A percentile compares a stretch with the other conserved stretches of the same genome.
Conservation (phyloP, 2,797 vertebrate species). For the Alauda arvensis region DNA sequence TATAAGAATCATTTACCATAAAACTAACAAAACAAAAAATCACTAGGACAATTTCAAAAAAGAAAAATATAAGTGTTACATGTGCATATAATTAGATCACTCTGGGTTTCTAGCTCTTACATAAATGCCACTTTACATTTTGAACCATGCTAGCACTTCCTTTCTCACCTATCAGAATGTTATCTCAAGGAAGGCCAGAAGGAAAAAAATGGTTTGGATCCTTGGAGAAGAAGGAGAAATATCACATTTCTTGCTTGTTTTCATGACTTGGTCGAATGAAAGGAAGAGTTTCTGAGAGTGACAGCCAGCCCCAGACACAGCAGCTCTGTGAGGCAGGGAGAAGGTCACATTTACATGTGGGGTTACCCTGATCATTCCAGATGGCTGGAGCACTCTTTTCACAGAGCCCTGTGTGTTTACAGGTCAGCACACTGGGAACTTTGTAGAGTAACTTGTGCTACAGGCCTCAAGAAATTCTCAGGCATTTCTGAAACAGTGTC, state of each 20-base stretch:
- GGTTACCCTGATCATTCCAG: slow-evolving; percentile 62
- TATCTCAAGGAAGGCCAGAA: neutral
- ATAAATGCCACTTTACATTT: slow-evolving; percentile 15
- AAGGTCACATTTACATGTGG: slow-evolving; percentile 67
- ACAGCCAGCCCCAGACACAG: slow-evolving; percentile 47
- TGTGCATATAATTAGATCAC: slow-evolving; percentile 12
- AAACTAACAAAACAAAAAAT: neutral
- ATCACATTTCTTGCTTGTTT: slow-evolving; percentile 37
- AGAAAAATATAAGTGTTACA: neutral
- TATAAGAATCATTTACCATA: neutral
- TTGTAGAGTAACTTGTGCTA: slow-evolving; percentile 47
- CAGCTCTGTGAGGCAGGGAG: slow-evolving; percentile 49
- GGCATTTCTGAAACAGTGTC: slow-evolving; percentile 40
- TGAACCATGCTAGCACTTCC: neutral
- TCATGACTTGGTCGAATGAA: slow-evolving; percentile 37
- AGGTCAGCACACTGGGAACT: slow-evolving; percentile 58
- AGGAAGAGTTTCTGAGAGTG: slow-evolving; percentile 52
- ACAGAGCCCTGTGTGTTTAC: slow-evolving; percentile 50
- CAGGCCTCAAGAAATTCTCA: slow-evolving; percentile 52
- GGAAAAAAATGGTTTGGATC: neutral
- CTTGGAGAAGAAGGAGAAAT: neutral
- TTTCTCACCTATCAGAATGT: neutral
- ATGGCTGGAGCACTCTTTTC: slow-evolving; percentile 55
- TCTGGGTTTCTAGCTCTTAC: neutral
- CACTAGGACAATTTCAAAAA: neutral